Evolutionary conservation across 2,888 invertebrate genomes (phyloP).

Genomic region (Campoplex capitator): DNA sequence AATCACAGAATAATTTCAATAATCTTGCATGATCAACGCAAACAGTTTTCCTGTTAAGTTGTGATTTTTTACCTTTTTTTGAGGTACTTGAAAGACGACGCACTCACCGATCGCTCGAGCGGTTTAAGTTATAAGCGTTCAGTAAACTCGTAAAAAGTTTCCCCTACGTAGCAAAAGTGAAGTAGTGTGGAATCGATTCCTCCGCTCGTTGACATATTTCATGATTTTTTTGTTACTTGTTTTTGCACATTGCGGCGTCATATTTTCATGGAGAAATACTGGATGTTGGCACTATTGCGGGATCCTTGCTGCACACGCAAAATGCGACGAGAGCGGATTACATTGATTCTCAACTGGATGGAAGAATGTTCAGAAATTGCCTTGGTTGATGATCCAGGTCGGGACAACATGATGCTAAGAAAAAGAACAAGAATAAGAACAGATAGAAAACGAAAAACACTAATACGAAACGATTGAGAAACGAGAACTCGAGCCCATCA

Average conservation of each 20-base stretch:
- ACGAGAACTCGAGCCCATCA: conserved; percentile 34
- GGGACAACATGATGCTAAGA: conserved; percentile 40
- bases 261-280: conserved; percentile 48
- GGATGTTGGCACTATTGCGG: conserved; percentile 47
- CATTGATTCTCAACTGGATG: conserved; percentile 38
- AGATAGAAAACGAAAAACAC: conserved; percentile 48
- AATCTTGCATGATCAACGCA: neutral
- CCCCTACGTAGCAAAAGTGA: neutral
- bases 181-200: neutral
- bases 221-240: conserved; percentile 45
- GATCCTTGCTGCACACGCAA: conserved; percentile 26
- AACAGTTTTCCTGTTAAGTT: neutral
- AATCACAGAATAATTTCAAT: neutral
- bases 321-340: conserved; percentile 55
- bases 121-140: neutral
- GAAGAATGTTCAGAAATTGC: conserved; percentile 54
- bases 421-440: conserved; percentile 24
- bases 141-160: neutral
- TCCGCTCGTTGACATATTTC: conserved; percentile 28
- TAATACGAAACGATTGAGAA: conserved; percentile 62
- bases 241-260: conserved; percentile 39
- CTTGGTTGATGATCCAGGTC: conserved; percentile 49
- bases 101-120: neutral
- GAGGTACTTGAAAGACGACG: neutral
- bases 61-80: neutral